phyloP scores from a whole-genome alignment of 2,888 invertebrate species.

The Microplitis deprimator region DNA sequence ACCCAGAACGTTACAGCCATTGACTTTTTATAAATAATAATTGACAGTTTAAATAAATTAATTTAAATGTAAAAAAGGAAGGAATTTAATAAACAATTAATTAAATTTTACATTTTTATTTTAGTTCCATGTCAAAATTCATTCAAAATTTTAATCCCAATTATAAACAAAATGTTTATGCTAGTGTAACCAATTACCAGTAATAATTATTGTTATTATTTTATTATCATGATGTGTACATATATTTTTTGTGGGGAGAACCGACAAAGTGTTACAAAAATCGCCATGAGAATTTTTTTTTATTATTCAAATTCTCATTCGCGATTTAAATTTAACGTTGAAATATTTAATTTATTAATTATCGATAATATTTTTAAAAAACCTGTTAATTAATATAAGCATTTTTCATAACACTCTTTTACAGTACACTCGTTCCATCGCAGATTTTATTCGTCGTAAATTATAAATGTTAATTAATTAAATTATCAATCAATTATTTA shows the following conservation, averaged over 20 bases:
- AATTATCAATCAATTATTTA: too few relatives aligned
- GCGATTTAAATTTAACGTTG: neutral
- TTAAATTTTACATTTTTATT: slow-evolving; percentile 19
- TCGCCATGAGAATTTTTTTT: neutral
- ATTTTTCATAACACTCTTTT: slow-evolving; percentile 3
- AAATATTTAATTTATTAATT: neutral
- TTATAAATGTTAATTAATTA: too few relatives aligned
- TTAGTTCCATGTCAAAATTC: slow-evolving; percentile 26
- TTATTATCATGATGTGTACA: neutral
- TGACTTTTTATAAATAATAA: neutral
- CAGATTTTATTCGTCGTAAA: slow-evolving; percentile 42
- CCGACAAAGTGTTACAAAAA: neutral
- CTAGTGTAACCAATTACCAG: neutral
- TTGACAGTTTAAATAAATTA: neutral
- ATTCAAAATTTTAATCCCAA: slow-evolving; percentile 6
- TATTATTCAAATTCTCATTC: neutral
- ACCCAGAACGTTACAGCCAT: slow-evolving; percentile 45
- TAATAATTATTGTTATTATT: neutral
- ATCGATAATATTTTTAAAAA: neutral
- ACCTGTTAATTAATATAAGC: neutral
- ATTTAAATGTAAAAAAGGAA: neutral
- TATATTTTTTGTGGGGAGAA: neutral
- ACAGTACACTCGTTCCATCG: slow-evolving; percentile 24
- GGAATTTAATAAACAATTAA: neutral
- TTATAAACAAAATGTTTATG: slow-evolving; percentile 3